These are phyloP conservation scores for Apotomis capreana DNA, from an alignment of 2,888 invertebrate species.

Conservation along the genomic window DNA sequence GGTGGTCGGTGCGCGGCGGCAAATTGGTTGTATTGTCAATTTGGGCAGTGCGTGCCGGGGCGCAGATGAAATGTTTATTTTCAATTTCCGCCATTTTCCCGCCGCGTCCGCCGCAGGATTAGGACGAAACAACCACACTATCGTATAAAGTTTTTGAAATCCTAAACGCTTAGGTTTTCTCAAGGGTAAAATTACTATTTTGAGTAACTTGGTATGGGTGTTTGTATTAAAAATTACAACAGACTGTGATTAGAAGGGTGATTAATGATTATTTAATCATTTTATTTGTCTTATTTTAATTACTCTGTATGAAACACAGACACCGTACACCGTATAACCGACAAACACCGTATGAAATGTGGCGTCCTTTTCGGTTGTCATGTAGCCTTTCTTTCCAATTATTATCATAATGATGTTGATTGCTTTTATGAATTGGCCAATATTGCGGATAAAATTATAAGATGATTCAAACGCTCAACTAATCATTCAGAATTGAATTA, in stretches of 20 bases:
- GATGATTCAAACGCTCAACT: too few relatives aligned
- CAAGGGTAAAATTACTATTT: neutral
- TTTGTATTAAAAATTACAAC: neutral
- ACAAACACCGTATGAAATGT: too few relatives aligned
- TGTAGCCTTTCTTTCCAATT: too few relatives aligned
- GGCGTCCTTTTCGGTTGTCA: too few relatives aligned
- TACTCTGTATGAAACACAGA: too few relatives aligned
- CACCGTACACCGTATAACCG: too few relatives aligned
- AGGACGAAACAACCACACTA: slow-evolving; percentile 69
- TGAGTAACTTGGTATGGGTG: neutral
- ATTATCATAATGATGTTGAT: too few relatives aligned
- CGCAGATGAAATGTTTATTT: slow-evolving; percentile 83
- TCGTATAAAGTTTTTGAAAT: slow-evolving; percentile 54
- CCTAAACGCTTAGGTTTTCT: slow-evolving; percentile 20
- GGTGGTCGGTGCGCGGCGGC: slow-evolving; percentile 79
- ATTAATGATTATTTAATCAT: too few relatives aligned
- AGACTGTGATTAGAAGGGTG: neutral
- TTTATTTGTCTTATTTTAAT: too few relatives aligned
- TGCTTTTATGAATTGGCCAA: too few relatives aligned
- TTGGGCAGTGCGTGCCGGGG: slow-evolving; percentile 82
- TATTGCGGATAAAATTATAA: too few relatives aligned
- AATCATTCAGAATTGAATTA: too few relatives aligned
- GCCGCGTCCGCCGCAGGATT: slow-evolving; percentile 76
- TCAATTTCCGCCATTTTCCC: slow-evolving; percentile 82
- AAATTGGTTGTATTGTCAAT: slow-evolving; percentile 84